A percentile compares a stretch with the other conserved stretches of the same genome.
phyloP scores from a whole-genome alignment of 2,113 vertebrate genomes.

The Pelmatolapia mariae region DNA sequence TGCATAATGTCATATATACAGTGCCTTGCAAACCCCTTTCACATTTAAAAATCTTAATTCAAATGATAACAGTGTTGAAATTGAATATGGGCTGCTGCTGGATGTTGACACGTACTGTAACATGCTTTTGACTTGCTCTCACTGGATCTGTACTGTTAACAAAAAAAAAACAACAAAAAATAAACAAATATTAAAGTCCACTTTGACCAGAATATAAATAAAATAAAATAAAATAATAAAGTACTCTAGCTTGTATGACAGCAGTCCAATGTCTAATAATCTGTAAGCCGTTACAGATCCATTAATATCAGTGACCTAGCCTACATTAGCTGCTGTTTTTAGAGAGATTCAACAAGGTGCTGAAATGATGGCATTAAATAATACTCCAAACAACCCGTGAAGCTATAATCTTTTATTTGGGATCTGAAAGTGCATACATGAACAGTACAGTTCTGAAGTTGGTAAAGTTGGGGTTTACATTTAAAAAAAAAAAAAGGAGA shows the following conservation, averaged over 20 bases:
- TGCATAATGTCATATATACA: background rate
- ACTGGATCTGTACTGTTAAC: background rate
- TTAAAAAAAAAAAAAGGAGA: background rate
- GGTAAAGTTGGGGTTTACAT: constrained; percentile 33
- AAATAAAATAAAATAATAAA: background rate
- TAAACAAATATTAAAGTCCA: background rate
- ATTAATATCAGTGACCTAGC: background rate
- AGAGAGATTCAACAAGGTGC: background rate
- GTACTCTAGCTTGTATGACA: background rate
- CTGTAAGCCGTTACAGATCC: background rate
- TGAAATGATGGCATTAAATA: background rate
- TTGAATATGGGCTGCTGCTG: background rate
- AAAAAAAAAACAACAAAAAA: background rate
- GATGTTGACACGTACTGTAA: background rate
- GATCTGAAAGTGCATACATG: constrained; percentile 53
- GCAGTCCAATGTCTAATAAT: background rate
- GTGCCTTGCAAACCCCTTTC: background rate
- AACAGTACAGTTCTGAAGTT: constrained; percentile 38
- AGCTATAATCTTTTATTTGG: constrained; percentile 50
- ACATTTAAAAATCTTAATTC: background rate
- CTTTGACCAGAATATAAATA: background rate
- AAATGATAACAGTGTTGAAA: background rate
- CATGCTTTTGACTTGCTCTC: background rate
- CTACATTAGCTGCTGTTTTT: background rate
- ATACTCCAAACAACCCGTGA: background rate